Evolutionary conservation across 2,113 vertebrate species (phyloP).

Genomic region (Tachysurus fulvidraco): DNA sequence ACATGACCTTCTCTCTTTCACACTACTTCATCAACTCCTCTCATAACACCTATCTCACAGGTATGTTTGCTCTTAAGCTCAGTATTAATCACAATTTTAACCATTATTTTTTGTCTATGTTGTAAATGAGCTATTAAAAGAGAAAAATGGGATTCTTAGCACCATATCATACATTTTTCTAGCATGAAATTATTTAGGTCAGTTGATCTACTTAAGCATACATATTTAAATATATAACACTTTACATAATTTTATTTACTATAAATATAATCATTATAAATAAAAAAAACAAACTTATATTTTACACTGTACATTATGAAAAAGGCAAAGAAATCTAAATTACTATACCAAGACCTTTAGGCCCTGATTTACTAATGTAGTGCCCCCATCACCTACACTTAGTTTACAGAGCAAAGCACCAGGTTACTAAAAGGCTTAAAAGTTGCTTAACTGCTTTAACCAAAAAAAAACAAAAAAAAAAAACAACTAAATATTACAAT

Average conservation of each 20-base stretch:
- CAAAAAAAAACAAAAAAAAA: too few relatives aligned
- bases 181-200: not conserved
- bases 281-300: not conserved
- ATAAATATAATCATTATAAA: not conserved
- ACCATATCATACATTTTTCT: not conserved
- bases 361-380: not conserved
- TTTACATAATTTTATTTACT: not conserved
- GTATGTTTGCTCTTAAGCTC: conserved; percentile 62
- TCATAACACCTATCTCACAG: conserved; percentile 99
- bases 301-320: not conserved
- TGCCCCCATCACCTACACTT: too few relatives aligned
- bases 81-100: not conserved
- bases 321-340: not conserved
- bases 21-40: conserved; percentile 99
- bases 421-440: too few relatives aligned
- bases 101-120: not conserved
- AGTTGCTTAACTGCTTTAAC: too few relatives aligned
- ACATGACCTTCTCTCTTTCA: conserved; percentile 95
- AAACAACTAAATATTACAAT: too few relatives aligned
- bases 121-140: not conserved
- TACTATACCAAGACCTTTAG: not conserved
- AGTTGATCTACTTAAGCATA: not conserved
- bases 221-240: not conserved
- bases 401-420: too few relatives aligned
- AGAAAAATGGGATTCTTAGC: not conserved